Conservation (phyloP, 37 sponge, comb jelly and placozoan genomes). For the Aplysina aerophoba region DNA sequence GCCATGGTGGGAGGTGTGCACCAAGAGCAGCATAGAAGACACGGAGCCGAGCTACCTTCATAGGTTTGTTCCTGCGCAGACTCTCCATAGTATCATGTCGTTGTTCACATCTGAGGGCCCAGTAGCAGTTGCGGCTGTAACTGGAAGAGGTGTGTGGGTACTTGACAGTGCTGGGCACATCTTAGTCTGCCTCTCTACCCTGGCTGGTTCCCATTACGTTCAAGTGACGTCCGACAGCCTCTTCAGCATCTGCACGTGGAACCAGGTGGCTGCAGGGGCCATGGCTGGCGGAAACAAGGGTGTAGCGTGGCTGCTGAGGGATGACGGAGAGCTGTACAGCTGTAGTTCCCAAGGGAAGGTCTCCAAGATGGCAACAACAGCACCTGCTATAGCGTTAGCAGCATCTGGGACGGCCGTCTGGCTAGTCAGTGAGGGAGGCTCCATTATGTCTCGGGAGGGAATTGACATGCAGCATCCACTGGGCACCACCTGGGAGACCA, state of each 20-base stretch:
- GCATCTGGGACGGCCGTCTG: slow-evolving; percentile 69
- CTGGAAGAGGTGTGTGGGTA: slow-evolving; percentile 24
- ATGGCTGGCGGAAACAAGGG: slow-evolving; percentile 16
- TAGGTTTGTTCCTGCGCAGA: neutral
- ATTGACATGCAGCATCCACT: slow-evolving; percentile 50
- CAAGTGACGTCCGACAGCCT: slow-evolving; percentile 47
- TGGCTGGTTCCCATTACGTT: slow-evolving; percentile 65
- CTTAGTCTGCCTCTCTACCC: slow-evolving; percentile 25
- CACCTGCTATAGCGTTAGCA: slow-evolving; percentile 35
- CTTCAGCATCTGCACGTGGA: slow-evolving; percentile 61
- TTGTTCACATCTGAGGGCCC: slow-evolving; percentile 7
- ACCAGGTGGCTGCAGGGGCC: slow-evolving; percentile 33
- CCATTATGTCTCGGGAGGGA: slow-evolving; percentile 71
- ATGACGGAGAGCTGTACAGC: slow-evolving; percentile 70
- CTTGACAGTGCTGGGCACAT: neutral
- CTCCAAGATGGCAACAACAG: slow-evolving; percentile 41
- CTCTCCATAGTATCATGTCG: neutral
- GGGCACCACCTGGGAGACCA: slow-evolving; percentile 76
- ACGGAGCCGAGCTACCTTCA: neutral
- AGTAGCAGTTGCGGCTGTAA: neutral
- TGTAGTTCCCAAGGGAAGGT: slow-evolving; percentile 30
- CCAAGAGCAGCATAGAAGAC: slow-evolving; percentile 1
- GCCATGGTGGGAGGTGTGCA: slow-evolving; percentile 78
- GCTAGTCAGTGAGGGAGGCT: slow-evolving; percentile 49
- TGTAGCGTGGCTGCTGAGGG: slow-evolving; percentile 65